A percentile compares a stretch with the other conserved stretches of the same genome.
Conservation (phyloP, 2,888 invertebrate species). For the Meteorus colon region DNA sequence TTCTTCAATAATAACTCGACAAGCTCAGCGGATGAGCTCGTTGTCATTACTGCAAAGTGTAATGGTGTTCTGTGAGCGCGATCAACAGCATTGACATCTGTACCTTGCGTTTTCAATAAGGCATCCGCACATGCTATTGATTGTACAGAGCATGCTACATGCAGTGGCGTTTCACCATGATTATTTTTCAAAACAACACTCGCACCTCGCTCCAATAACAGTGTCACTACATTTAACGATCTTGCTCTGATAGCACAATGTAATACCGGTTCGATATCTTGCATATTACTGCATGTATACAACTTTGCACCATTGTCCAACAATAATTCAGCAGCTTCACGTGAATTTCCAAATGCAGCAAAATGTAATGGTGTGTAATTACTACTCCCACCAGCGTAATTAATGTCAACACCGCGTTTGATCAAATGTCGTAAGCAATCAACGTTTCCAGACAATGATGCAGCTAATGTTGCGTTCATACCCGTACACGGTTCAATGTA, state of each 20-base stretch:
- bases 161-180: slow-evolving; percentile 74
- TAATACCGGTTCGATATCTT: slow-evolving; percentile 72
- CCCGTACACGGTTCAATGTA: slow-evolving; percentile 84
- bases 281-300: slow-evolving; percentile 51
- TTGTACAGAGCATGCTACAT: slow-evolving; percentile 73
- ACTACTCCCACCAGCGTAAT: slow-evolving; percentile 68
- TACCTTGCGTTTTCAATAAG: slow-evolving; percentile 61
- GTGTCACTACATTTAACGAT: slow-evolving; percentile 66
- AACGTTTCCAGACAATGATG: slow-evolving; percentile 84
- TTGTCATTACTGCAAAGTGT: slow-evolving; percentile 73
- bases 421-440: slow-evolving; percentile 83
- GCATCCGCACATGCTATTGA: slow-evolving; percentile 66
- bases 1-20: slow-evolving; percentile 65
- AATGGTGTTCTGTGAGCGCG: slow-evolving; percentile 70
- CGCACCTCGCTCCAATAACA: slow-evolving; percentile 72
- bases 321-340: slow-evolving; percentile 70
- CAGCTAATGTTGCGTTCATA: slow-evolving; percentile 83
- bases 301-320: slow-evolving; percentile 71
- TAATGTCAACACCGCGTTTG: slow-evolving; percentile 81
- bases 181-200: slow-evolving; percentile 69
- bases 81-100: slow-evolving; percentile 71
- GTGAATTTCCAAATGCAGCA: slow-evolving; percentile 74
- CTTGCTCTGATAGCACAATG: slow-evolving; percentile 74
- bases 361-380: slow-evolving; percentile 74
- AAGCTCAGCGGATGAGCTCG: slow-evolving; percentile 63